Percentiles rank a stretch among this genome's conserved stretches.
Conservation (phyloP, 2,888 invertebrate species). For the Cheilosia vulpina region DNA sequence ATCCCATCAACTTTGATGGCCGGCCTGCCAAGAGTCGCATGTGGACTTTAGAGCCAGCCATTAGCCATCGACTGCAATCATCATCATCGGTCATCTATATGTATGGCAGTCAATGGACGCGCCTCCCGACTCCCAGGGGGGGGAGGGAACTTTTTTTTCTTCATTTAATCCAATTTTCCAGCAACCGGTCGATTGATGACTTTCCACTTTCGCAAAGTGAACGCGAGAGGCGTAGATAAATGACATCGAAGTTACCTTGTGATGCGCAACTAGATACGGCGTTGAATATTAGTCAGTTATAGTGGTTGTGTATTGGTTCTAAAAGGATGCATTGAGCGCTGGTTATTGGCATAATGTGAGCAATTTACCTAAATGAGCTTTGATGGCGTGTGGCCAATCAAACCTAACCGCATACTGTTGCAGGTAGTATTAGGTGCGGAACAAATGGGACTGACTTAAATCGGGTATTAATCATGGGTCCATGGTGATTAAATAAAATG, state of each 20-base stretch:
- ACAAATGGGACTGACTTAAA: conserved; percentile 43
- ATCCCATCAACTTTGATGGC: conserved; percentile 76
- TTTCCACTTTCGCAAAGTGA: conserved; percentile 56
- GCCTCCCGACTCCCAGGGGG: conserved; percentile 26
- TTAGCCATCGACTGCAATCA: conserved; percentile 55
- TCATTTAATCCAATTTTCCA: conserved; percentile 63
- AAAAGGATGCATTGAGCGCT: conserved; percentile 36
- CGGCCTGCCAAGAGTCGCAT: conserved; percentile 9
- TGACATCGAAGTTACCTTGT: conserved; percentile 57
- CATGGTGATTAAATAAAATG: conserved; percentile 49
- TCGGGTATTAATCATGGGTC: conserved; percentile 56
- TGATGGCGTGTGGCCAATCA: conserved; percentile 68
- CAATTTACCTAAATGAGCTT: conserved; percentile 59
- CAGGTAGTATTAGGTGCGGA: background rate
- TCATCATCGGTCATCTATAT: conserved; percentile 68
- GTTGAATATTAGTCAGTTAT: conserved; percentile 50
- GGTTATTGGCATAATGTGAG: conserved; percentile 67
- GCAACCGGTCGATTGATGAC: conserved; percentile 67
- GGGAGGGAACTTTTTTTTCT: background rate
- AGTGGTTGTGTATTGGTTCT: conserved; percentile 14
- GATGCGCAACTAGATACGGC: conserved; percentile 48
- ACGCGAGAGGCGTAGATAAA: conserved; percentile 65
- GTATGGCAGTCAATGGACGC: conserved; percentile 38
- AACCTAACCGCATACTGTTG: conserved; percentile 35
- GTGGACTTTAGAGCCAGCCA: conserved; percentile 10